Evolutionary conservation across 2,888 invertebrate species (phyloP).

Genomic region (Plemyria rubiginata): DNA sequence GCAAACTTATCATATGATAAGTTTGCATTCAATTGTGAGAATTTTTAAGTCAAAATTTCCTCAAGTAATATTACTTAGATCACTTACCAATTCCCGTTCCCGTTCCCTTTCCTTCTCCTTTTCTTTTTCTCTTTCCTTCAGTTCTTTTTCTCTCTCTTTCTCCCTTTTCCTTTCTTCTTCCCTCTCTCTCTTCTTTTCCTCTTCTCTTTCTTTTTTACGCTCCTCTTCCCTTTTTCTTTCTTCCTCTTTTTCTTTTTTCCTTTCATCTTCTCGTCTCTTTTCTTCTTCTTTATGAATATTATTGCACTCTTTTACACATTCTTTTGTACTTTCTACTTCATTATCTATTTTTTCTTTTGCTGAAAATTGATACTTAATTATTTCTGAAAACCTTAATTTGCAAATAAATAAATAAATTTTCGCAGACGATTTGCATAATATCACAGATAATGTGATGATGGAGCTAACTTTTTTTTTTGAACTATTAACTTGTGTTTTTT

Average conservation of each 20-base stretch:
- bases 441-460: too few species aligned
- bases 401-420: too few species aligned
- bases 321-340: constrained; percentile 80
- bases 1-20: too few species aligned
- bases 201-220: constrained; percentile 64
- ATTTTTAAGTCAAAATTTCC: too few species aligned
- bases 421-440: too few species aligned
- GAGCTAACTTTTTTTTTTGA: too few species aligned
- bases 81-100: constrained; percentile 64
- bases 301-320: constrained; percentile 83
- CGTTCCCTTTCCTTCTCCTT: constrained; percentile 65
- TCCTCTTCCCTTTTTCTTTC: constrained; percentile 59
- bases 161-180: constrained; percentile 44
- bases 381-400: too few species aligned
- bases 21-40: too few species aligned
- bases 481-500: too few species aligned
- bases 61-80: too few species aligned
- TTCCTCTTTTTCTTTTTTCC: constrained; percentile 51
- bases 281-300: constrained; percentile 41
- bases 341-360: constrained; percentile 78
- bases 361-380: constrained; percentile 57
- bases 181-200: constrained; percentile 64
- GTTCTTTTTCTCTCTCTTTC: constrained; percentile 57
- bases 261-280: constrained; percentile 59
- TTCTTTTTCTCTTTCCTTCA: constrained; percentile 50